Base-by-base conservation (phyloP, 2,113 vertebrate species). In the Pelobates fuscus region DNA sequence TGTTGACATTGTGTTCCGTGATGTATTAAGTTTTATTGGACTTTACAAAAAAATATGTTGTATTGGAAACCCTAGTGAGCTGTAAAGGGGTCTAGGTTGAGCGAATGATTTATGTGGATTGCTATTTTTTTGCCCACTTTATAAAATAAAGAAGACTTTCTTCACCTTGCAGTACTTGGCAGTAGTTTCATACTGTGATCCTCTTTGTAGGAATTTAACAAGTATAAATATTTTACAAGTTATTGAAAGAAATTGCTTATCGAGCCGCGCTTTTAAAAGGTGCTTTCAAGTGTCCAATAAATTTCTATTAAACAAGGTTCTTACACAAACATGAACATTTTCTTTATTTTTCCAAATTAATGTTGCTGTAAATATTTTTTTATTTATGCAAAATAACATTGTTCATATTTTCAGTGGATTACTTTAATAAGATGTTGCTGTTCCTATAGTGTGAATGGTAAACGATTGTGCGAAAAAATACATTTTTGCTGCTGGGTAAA, bases 211-310 rank as follows among this genome's bases (percentile, higher is more conserved):
- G 57, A 27, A 61, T 71, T 62, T 71, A 49, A 27, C 23, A 71
- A 57, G 24, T 60, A 49, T 62, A 62, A 62, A 71, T 71, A 71
- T 62, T 61, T 71, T 21, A 71, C 37, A 49, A 49, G 54, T 23
- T 71, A 46, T 71, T 30, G 58, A 61, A 62, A 57, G 46, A 49
- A 49, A 61, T 61, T 61, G 37, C 41, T 71, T 71, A 27, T 46
- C 10, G 41, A 71, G 69, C 25, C 10, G 41, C n/a, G 29, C 24
- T 30, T 49, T 62, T 30, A 49, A 61, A 24, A 14, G 8, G 25
- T 18, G 7, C 57, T 71, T 71, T 71, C 24, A 60, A 46, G 57
- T 27, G 21, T 46, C 57, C 17, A 18, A 57, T 17, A 6, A 17
- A 46, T 37, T 62, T 26, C 26, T 26, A 71, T 71, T 71, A 71